phyloP scores from a whole-genome alignment of 2,888 invertebrate species.

The Catocala fraxini region DNA sequence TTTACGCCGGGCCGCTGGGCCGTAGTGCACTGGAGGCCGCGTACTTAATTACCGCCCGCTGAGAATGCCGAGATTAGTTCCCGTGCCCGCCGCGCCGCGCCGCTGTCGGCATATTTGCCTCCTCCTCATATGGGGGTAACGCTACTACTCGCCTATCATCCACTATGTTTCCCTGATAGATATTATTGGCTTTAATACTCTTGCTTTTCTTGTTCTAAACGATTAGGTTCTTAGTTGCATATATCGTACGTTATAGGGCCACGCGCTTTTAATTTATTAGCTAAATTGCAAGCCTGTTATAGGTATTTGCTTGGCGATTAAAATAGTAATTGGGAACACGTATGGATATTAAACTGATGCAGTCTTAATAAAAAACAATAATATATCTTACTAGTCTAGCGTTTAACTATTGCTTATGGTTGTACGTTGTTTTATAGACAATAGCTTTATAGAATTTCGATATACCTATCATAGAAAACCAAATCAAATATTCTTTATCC shows the following conservation, averaged over 20 bases:
- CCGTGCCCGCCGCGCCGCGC: constrained; percentile 41
- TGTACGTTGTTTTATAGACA: too few relatives aligned
- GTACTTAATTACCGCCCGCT: constrained; percentile 79
- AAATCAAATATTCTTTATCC: too few relatives aligned
- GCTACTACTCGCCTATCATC: constrained; percentile 49
- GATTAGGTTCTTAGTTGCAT: neutral
- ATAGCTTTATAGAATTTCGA: too few relatives aligned
- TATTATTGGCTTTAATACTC: neutral
- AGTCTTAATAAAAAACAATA: too few relatives aligned
- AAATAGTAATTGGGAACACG: too few relatives aligned
- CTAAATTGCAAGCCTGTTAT: too few relatives aligned
- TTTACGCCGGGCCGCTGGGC: constrained; percentile 67
- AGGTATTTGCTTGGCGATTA: too few relatives aligned
- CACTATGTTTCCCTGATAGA: constrained; percentile 9
- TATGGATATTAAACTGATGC: too few relatives aligned
- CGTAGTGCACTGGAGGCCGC: constrained; percentile 62
- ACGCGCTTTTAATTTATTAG: too few relatives aligned
- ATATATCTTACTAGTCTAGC: too few relatives aligned
- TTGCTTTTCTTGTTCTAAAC: constrained; percentile 9
- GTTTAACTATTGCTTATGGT: too few relatives aligned
- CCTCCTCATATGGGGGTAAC: constrained; percentile 29
- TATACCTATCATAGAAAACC: too few relatives aligned
- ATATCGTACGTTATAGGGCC: neutral
- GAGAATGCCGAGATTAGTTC: constrained; percentile 81
- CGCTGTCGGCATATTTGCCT: constrained; percentile 62